A percentile compares a stretch with the other conserved stretches of the same genome.
Conservation (phyloP, 2,888 invertebrate genomes). For the Thyatira batis region DNA sequence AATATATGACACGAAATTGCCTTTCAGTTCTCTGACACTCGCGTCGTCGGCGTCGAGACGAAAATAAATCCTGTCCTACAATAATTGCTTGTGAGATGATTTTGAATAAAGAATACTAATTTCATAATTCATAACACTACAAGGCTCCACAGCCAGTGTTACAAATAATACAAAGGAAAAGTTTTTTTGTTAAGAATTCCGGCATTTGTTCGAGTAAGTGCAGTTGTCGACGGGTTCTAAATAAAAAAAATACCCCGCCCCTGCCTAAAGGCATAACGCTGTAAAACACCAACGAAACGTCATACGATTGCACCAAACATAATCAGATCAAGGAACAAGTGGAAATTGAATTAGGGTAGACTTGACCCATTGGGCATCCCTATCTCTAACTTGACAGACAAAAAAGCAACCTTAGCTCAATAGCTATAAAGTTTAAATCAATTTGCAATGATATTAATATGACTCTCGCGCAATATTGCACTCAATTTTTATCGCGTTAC, state of each 20-base stretch:
- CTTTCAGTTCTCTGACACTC: no score
- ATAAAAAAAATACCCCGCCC: slow-evolving; percentile 31
- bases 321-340: slow-evolving; percentile 75
- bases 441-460: slow-evolving; percentile 7
- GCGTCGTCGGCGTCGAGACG: no score
- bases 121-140: no score
- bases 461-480: neutral
- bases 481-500: neutral
- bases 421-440: slow-evolving; percentile 18
- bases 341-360: slow-evolving; percentile 75
- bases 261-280: slow-evolving; percentile 38
- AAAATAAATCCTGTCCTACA: no score
- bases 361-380: slow-evolving; percentile 61
- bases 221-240: slow-evolving; percentile 1
- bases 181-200: no score
- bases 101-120: no score
- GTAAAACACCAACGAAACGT: slow-evolving; percentile 44
- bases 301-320: slow-evolving; percentile 61
- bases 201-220: neutral
- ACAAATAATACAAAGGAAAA: no score
- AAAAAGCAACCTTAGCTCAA: slow-evolving; percentile 20
- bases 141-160: no score
- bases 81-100: no score
- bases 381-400: slow-evolving; percentile 7
- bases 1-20: no score